Conservation (phyloP, 2,113 vertebrate species). For the Notothenia rossii region DNA sequence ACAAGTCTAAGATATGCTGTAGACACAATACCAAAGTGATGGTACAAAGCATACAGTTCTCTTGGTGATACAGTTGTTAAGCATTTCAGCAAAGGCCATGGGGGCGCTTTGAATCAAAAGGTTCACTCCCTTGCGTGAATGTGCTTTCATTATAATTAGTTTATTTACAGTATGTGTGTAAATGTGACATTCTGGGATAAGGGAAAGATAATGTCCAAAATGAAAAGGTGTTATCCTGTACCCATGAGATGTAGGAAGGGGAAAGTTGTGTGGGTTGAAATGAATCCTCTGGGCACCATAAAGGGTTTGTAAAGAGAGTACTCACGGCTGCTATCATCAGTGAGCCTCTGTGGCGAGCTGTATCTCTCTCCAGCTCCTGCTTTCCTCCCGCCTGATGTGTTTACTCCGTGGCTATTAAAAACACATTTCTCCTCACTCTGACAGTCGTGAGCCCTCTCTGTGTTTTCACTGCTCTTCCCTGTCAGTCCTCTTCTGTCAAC, state of each 20-base stretch:
- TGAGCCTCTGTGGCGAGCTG: constrained; percentile 12
- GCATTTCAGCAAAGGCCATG: background rate
- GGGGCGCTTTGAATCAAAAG: background rate
- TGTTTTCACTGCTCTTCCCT: background rate
- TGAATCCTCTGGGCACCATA: background rate
- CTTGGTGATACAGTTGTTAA: background rate
- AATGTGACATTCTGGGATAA: background rate
- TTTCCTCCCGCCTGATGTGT: constrained; percentile 8
- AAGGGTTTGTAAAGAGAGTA: constrained; percentile 9
- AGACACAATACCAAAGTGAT: background rate
- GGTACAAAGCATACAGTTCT: background rate
- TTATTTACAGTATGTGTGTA: background rate
- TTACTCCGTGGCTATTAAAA: constrained; percentile 18
- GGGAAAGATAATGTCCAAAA: background rate
- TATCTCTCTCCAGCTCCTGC: constrained; percentile 8
- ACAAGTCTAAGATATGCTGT: background rate
- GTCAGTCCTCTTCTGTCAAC: background rate
- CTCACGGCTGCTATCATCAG: constrained; percentile 36
- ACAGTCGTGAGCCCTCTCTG: background rate
- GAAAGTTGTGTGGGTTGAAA: background rate
- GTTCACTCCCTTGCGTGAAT: background rate
- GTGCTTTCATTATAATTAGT: background rate
- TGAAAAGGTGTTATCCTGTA: background rate
- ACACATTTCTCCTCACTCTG: constrained; percentile 13
- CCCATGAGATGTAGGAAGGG: background rate